Evolutionary conservation across 2,113 vertebrate genomes (phyloP), one percentile per base, ranked within the genome.

Genomic region (Gnathonemus longibarbis): DNA sequence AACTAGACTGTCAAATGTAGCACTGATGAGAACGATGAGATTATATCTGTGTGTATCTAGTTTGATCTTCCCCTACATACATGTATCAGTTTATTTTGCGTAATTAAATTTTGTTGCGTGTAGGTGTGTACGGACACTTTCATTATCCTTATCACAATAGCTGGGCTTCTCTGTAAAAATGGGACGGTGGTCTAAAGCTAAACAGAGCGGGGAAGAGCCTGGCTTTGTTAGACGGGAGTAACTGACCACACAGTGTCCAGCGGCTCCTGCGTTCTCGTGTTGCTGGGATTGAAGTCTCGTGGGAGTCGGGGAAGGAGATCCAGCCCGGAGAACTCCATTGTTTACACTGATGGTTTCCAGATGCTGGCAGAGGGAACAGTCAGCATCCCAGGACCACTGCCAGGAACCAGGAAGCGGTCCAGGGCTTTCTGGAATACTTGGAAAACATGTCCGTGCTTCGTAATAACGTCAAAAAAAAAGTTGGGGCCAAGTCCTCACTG

Each of bases 301-400:
- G 96, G 96, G 96, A 97, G 94, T 95, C 93, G 92, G 96, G 94
- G 94, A 94, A 95, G 95, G 94, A 96, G 96, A 95, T 95, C 93
- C 95, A 95, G 95, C 96, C 96, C 95, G 96, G 97, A 96, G 95
- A 94, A 95, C 95, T 96, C 96, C 95, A 97, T 98, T 98, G 97
- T 98, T 98, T 97, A 97, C 93, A 92, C 96, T 98, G 97, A 98
- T 98, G 95, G 95, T 95, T 98, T 98, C 97, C 97, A 98, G 97
- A 98, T 98, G 97, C 96, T 96, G 92, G 95, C 96, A 94, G 94
- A 94, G 95, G 94, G 94, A 95, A 95, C 94, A 95, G 96, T 95
- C 96, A 96, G 95, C 96, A 96, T 95, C 95, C 93, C 88, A 88
- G 95, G 95, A 95, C 94, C 92, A 35, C 89, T 84, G 93, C 94